phyloP scores from a whole-genome alignment of 2,113 vertebrate genomes.

The Chunga burmeisteri region DNA sequence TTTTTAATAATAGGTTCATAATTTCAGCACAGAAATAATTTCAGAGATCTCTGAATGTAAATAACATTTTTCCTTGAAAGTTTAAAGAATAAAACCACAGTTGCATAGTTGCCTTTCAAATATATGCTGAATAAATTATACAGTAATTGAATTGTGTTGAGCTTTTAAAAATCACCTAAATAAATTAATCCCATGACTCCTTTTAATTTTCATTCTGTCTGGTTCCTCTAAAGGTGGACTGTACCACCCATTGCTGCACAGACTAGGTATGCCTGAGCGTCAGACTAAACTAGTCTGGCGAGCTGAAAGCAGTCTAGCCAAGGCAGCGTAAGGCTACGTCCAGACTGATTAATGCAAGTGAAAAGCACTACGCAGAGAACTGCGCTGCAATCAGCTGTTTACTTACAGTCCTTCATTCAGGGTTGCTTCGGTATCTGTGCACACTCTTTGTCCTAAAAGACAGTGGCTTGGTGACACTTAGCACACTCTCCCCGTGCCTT shows the following conservation, averaged over 20 bases:
- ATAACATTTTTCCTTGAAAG: not conserved
- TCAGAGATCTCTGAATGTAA: not conserved
- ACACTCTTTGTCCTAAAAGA: not conserved
- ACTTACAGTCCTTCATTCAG: not conserved
- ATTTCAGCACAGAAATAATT: not conserved
- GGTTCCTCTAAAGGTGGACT: not conserved
- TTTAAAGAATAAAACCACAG: not conserved
- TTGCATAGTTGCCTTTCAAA: not conserved
- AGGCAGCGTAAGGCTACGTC: not conserved
- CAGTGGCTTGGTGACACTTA: not conserved
- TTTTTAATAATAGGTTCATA: not conserved
- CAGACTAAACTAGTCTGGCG: not conserved
- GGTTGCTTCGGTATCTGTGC: not conserved
- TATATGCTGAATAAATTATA: not conserved
- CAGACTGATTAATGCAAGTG: not conserved
- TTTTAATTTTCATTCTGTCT: not conserved
- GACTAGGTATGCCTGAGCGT: not conserved
- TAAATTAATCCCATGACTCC: not conserved
- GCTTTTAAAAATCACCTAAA: not conserved
- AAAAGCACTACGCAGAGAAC: not conserved
- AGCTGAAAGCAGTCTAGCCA: not conserved
- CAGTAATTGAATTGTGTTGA: not conserved
- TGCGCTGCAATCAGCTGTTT: not conserved
- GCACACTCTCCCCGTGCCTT: rapidly evolving
- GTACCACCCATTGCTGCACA: not conserved